Conservation (phyloP, 2,888 invertebrate species). For the Hyposoter dolosus region DNA sequence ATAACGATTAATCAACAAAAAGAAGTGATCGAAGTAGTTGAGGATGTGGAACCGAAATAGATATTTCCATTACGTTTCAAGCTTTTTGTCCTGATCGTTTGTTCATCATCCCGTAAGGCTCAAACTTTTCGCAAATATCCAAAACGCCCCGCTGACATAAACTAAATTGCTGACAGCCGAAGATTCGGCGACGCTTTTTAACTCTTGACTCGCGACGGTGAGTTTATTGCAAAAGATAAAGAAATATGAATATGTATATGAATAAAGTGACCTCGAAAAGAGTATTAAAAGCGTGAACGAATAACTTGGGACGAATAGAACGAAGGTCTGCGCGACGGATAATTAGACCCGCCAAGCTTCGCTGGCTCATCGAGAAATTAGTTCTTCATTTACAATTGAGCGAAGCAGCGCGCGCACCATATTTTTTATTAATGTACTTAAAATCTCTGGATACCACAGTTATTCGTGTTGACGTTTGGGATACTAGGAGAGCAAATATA, state of each 20-base stretch:
- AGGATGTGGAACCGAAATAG: background rate
- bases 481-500: conserved; percentile 24
- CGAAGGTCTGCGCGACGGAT: conserved; percentile 21
- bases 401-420: conserved; percentile 74
- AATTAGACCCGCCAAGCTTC: conserved; percentile 66
- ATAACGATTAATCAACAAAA: background rate
- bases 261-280: conserved; percentile 58
- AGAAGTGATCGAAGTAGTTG: background rate
- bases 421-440: conserved; percentile 81
- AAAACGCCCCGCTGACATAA: background rate
- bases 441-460: conserved; percentile 70
- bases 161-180: background rate
- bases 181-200: conserved; percentile 44
- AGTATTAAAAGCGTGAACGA: conserved; percentile 15
- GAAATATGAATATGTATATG: conserved; percentile 25
- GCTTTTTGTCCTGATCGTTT: conserved; percentile 3
- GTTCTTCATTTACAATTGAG: conserved; percentile 74
- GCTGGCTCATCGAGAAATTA: conserved; percentile 70
- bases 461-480: conserved; percentile 52
- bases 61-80: background rate
- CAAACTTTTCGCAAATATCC: background rate
- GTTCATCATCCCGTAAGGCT: background rate
- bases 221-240: conserved; percentile 31
- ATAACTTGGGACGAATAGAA: conserved; percentile 26
- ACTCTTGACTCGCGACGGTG: conserved; percentile 55